Evolutionary conservation across 1,140 invertebrate species (phyloP).

Genomic region (Pogonognathellus flavescens): DNA sequence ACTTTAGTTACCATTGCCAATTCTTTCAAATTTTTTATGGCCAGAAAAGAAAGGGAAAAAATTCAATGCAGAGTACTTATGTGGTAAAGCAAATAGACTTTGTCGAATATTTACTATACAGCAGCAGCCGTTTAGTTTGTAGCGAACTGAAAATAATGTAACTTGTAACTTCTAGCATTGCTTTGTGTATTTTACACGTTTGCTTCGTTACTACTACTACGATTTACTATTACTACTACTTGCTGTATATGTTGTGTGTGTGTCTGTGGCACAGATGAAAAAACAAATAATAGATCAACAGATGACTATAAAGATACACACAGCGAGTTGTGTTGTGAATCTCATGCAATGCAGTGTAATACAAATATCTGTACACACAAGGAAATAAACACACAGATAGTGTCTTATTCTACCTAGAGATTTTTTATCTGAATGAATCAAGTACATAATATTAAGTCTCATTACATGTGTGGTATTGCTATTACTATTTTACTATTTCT

Average conservation of each 20-base stretch:
- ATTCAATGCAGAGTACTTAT: background rate
- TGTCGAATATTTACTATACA: background rate
- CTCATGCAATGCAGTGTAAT: constrained; percentile 9
- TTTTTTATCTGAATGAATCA: constrained; percentile 28
- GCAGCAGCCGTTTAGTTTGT: too few relatives aligned
- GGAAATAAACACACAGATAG: constrained; percentile 7
- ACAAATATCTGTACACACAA: background rate
- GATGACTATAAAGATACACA: background rate
- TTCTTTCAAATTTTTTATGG: constrained; percentile 7
- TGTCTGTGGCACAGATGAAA: background rate
- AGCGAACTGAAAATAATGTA: too few relatives aligned
- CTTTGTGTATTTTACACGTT: too few relatives aligned
- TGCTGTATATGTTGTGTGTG: too few relatives aligned
- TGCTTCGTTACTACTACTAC: too few relatives aligned
- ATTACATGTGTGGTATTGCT: constrained; percentile 1
- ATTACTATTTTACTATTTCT: background rate
- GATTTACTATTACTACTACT: too few relatives aligned
- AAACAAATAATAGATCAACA: constrained; percentile 1
- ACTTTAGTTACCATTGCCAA: constrained; percentile 31
- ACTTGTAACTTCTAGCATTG: too few relatives aligned
- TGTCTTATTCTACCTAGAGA: constrained; percentile 8
- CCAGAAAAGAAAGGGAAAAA: background rate
- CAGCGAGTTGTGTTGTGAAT: background rate
- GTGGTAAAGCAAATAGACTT: constrained; percentile 16
- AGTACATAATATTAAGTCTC: background rate